Conservation (phyloP, 1,140 invertebrate genomes). For the Brachionus rubens region DNA sequence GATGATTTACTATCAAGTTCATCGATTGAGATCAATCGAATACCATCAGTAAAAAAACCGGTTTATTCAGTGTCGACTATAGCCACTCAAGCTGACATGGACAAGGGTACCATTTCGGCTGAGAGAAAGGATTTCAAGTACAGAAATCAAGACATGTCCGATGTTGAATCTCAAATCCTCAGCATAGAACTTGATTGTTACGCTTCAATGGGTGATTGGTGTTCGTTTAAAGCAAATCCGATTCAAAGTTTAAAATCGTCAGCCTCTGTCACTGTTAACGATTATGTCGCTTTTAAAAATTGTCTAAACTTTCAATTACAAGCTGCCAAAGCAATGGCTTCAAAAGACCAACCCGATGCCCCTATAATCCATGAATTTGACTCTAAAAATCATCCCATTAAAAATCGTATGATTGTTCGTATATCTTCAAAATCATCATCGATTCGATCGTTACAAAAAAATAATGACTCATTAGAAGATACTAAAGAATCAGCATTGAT, state of each 20-base stretch:
- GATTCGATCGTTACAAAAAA: background rate
- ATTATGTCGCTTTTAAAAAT: slow-evolving; percentile 38
- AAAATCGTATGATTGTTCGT: slow-evolving; percentile 29
- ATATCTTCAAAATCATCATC: slow-evolving; percentile 6
- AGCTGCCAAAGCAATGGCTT: slow-evolving; percentile 26
- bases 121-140: slow-evolving; percentile 44
- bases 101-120: slow-evolving; percentile 16
- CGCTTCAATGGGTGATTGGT: slow-evolving; percentile 15
- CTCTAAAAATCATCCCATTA: slow-evolving; percentile 9
- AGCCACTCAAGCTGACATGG: slow-evolving; percentile 42
- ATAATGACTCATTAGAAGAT: slow-evolving; percentile 11
- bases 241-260: background rate
- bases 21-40: slow-evolving; percentile 21
- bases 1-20: background rate
- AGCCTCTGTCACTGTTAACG: slow-evolving; percentile 35
- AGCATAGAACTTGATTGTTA: slow-evolving; percentile 40
- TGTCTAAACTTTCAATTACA: slow-evolving; percentile 36
- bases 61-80: slow-evolving; percentile 38
- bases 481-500: slow-evolving; percentile 11
- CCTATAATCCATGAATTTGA: background rate
- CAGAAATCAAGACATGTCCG: slow-evolving; percentile 42
- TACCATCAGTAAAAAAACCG: slow-evolving; percentile 31
- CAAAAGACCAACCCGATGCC: background rate
- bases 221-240: background rate
- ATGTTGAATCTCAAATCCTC: slow-evolving; percentile 39